A percentile compares a stretch with the other conserved stretches of the same genome.
These are phyloP conservation scores for Melinaea marsaeus DNA, from an alignment of 2,888 invertebrate genomes.

Conservation along the genomic window DNA sequence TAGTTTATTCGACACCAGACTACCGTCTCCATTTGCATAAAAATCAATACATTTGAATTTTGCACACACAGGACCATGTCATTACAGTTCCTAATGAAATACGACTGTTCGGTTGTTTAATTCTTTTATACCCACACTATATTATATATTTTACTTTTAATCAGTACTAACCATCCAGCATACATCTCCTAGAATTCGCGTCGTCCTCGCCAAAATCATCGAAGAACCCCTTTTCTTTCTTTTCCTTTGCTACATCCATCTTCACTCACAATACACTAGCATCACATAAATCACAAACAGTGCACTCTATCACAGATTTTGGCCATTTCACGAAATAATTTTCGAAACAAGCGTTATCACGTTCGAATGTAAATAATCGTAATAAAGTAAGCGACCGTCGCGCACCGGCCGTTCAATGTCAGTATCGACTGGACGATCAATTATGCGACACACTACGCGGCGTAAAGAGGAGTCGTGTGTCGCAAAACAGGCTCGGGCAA, in stretches of 20 bases:
- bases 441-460: slow-evolving; percentile 72
- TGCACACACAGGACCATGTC: slow-evolving; percentile 1
- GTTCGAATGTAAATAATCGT: slow-evolving; percentile 66
- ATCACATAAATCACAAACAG: slow-evolving; percentile 44
- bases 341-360: slow-evolving; percentile 48
- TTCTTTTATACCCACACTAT: not conserved
- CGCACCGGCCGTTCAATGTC: slow-evolving; percentile 65
- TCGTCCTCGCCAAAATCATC: slow-evolving; percentile 67
- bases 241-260: slow-evolving; percentile 66
- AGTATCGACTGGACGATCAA: slow-evolving; percentile 73
- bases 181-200: slow-evolving; percentile 61
- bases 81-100: not conserved
- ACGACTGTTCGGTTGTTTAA: not conserved
- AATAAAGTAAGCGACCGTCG: slow-evolving; percentile 59
- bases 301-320: slow-evolving; percentile 46
- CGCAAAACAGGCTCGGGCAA: slow-evolving; percentile 52
- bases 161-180: slow-evolving; percentile 69
- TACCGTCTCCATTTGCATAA: slow-evolving; percentile 32
- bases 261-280: slow-evolving; percentile 45
- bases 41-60: slow-evolving; percentile 33
- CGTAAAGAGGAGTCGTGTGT: slow-evolving; percentile 64
- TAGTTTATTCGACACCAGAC: slow-evolving; percentile 30
- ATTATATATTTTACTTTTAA: slow-evolving; percentile 6
- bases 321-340: slow-evolving; percentile 39
- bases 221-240: slow-evolving; percentile 37